These are phyloP conservation scores for Formicarius rufipectus DNA, from an alignment of 2,113 vertebrate genomes.

Conservation along the genomic window DNA sequence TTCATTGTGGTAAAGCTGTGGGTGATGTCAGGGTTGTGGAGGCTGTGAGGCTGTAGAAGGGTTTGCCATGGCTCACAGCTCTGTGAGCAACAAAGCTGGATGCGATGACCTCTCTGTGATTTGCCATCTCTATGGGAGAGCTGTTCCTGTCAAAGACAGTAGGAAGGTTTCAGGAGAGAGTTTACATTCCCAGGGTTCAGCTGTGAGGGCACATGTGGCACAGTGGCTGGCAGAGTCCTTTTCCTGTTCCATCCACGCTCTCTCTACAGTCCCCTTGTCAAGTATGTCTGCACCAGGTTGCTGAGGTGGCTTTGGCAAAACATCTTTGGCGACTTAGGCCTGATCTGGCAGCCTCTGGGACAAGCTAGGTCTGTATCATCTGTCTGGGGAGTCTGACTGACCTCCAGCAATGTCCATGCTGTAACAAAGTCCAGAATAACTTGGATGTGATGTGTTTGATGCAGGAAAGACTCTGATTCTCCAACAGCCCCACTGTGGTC, in stretches of 20 bases:
- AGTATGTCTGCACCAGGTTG: not conserved
- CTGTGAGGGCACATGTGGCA: not conserved
- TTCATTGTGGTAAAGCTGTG: not conserved
- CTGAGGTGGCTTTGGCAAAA: not conserved
- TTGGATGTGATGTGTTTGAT: not conserved
- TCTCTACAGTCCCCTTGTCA: accelerated
- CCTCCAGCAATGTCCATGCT: not conserved
- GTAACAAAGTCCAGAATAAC: not conserved
- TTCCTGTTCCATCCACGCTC: not conserved
- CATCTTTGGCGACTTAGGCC: not conserved
- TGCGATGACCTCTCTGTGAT: not conserved
- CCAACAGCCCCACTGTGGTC: not conserved
- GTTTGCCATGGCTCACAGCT: not conserved
- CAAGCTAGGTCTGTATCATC: not conserved
- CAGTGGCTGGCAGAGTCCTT: not conserved
- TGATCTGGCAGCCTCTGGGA: not conserved
- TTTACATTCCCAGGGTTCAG: not conserved
- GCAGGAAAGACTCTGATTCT: not conserved
- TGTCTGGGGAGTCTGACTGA: not conserved
- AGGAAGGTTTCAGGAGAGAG: not conserved
- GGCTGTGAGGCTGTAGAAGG: not conserved
- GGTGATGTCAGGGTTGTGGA: not conserved
- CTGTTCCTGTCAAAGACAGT: not conserved
- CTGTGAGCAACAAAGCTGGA: not conserved
- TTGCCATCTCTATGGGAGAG: not conserved